A percentile compares a stretch with the other conserved stretches of the same genome.
Evolutionary conservation across 30 jellyfish, hydroid and myxozoan species (phyloP).

Genomic region (Turritopsis rubra): DNA sequence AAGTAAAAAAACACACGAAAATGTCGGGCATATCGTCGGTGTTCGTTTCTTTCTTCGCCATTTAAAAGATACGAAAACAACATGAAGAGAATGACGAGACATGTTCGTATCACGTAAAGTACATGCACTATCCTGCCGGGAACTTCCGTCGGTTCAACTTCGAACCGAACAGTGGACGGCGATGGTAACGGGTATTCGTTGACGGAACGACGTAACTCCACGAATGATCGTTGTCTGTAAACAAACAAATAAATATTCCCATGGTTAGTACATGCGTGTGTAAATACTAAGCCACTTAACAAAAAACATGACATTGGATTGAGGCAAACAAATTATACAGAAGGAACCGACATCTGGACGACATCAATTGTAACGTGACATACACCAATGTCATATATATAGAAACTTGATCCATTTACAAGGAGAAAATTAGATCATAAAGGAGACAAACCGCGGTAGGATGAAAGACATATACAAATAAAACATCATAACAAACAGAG

Average conservation of each 20-base stretch:
- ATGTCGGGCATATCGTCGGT: slow-evolving; percentile 29
- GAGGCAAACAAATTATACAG: neutral
- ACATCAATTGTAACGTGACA: neutral
- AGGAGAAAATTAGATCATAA: neutral
- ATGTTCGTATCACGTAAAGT: slow-evolving; percentile 37
- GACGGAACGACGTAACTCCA: slow-evolving; percentile 40
- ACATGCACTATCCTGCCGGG: slow-evolving; percentile 10
- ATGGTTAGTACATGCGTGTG: no score
- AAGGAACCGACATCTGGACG: neutral
- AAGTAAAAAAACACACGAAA: slow-evolving; percentile 27
- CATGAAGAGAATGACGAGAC: slow-evolving; percentile 48
- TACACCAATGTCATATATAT: neutral
- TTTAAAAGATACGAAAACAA: slow-evolving; percentile 24
- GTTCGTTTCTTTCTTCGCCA: slow-evolving; percentile 37
- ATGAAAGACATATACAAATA: neutral
- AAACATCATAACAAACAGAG: neutral
- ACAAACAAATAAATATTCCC: no score
- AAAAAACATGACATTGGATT: neutral
- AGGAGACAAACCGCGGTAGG: neutral
- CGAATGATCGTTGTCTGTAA: slow-evolving; percentile 65
- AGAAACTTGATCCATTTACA: neutral
- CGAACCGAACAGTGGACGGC: slow-evolving; percentile 54
- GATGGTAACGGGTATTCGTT: slow-evolving; percentile 72
- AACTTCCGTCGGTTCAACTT: slow-evolving; percentile 16
- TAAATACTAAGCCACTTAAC: neutral